These are phyloP conservation scores for Epizoanthus fatuus DNA, from an alignment of 92 coral and sea anemone species.

Conservation along the genomic window DNA sequence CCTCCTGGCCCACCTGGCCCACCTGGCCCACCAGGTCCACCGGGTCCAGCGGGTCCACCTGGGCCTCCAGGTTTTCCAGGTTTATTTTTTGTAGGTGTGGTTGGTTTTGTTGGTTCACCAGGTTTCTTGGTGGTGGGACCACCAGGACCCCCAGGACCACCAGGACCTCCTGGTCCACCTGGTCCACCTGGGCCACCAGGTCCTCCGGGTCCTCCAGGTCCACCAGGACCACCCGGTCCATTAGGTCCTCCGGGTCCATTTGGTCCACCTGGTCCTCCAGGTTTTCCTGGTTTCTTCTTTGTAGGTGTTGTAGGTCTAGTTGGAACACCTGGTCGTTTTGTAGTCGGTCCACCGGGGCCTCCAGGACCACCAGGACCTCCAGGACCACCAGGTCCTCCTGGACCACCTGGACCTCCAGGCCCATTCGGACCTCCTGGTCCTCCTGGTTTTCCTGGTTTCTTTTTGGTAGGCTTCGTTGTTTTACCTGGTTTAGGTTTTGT, in stretches of 20 bases:
- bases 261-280: conserved; percentile 88
- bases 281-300: conserved; percentile 69
- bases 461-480: conserved; percentile 68
- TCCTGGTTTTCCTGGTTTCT: conserved; percentile 54
- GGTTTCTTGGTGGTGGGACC: conserved; percentile 78
- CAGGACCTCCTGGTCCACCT: conserved; percentile 79
- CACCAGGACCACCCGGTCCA: conserved; percentile 89
- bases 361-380: conserved; percentile 63
- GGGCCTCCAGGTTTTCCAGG: conserved; percentile 86
- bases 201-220: conserved; percentile 88
- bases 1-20: conserved; percentile 65
- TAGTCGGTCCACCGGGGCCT: conserved; percentile 45
- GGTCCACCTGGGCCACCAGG: conserved; percentile 78
- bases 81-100: conserved; percentile 66
- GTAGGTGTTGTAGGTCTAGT: conserved; percentile 30
- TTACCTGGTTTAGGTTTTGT: conserved; percentile 68
- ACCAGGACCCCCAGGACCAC: conserved; percentile 83
- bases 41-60: conserved; percentile 68
- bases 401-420: conserved; percentile 73
- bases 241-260: conserved; percentile 89
- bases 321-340: conserved; percentile 39
- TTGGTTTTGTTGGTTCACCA: conserved; percentile 72
- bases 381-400: conserved; percentile 83
- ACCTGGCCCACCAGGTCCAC: conserved; percentile 73
- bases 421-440: conserved; percentile 65